Percentiles rank a stretch among this genome's conserved stretches.
Evolutionary conservation across 2,888 invertebrate species (phyloP).

Genomic region (Anorthoa munda): DNA sequence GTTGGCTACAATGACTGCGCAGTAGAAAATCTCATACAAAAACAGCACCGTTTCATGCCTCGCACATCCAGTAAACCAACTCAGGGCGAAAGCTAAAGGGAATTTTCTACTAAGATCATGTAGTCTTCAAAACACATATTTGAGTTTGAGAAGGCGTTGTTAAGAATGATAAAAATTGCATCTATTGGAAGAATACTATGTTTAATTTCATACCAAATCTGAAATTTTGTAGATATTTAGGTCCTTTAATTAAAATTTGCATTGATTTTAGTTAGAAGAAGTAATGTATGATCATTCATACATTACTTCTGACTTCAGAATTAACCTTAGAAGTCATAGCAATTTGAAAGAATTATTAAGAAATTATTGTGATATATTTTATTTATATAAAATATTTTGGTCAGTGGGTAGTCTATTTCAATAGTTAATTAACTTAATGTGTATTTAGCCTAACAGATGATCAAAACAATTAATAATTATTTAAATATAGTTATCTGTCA

Average conservation of each 20-base stretch:
- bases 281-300: no score
- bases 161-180: not conserved
- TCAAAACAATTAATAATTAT: not conserved
- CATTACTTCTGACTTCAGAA: no score
- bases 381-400: not conserved
- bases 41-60: no score
- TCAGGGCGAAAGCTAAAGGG: no score
- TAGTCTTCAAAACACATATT: not conserved
- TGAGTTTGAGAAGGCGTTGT: not conserved
- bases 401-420: no score
- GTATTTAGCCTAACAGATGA: not conserved
- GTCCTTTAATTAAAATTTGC: not conserved
- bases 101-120: not conserved
- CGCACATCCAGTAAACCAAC: no score
- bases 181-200: not conserved
- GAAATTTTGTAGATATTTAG: not conserved
- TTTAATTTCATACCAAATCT: not conserved
- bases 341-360: not conserved
- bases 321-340: no score
- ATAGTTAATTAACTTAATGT: not conserved
- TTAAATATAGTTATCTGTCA: not conserved
- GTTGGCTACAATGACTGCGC: no score
- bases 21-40: no score
- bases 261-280: not conserved
- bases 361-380: no score